Evolutionary conservation across 2,113 vertebrate species (phyloP).

Genomic region (Corythornis cristatus): DNA sequence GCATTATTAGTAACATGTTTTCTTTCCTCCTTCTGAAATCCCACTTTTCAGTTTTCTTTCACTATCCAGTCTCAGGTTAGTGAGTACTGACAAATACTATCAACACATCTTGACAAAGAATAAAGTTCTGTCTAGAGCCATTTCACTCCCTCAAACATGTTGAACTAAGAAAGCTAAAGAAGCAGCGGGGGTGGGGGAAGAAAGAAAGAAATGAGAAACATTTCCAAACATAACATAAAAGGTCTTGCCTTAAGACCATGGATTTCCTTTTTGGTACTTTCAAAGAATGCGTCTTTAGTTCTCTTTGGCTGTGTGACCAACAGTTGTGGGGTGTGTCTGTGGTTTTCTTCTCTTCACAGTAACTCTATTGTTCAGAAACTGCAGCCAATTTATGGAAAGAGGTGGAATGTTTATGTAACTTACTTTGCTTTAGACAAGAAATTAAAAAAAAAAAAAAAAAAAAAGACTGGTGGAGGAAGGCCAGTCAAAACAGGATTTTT

Average conservation of each 20-base stretch:
- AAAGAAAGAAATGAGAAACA: constrained; percentile 58
- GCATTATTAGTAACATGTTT: constrained; percentile 45
- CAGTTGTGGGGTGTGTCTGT: constrained; percentile 80
- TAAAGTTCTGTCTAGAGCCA: constrained; percentile 57
- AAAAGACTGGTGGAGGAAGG: constrained; percentile 72
- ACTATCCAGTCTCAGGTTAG: constrained; percentile 50
- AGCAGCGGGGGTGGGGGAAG: constrained; percentile 13
- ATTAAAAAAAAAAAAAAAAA: constrained; percentile 21
- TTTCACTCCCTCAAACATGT: constrained; percentile 59
- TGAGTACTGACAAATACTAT: constrained; percentile 67
- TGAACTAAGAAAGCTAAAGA: constrained; percentile 43
- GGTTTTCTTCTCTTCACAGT: constrained; percentile 82
- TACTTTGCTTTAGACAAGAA: constrained; percentile 81
- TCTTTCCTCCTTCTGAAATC: constrained; percentile 41
- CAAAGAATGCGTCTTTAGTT: constrained; percentile 83
- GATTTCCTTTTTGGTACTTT: constrained; percentile 84
- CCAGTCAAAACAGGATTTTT: constrained; percentile 85
- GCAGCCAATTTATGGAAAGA: constrained; percentile 83
- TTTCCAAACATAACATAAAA: constrained; percentile 81
- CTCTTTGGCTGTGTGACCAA: constrained; percentile 77
- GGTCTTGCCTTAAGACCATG: constrained; percentile 80
- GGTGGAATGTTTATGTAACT: constrained; percentile 87
- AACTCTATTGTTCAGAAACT: constrained; percentile 84
- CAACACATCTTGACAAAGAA: constrained; percentile 55
- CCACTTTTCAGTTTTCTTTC: constrained; percentile 41